Base-by-base conservation (phyloP, 1,140 invertebrate species). In the Drosophila kohkoa region DNA sequence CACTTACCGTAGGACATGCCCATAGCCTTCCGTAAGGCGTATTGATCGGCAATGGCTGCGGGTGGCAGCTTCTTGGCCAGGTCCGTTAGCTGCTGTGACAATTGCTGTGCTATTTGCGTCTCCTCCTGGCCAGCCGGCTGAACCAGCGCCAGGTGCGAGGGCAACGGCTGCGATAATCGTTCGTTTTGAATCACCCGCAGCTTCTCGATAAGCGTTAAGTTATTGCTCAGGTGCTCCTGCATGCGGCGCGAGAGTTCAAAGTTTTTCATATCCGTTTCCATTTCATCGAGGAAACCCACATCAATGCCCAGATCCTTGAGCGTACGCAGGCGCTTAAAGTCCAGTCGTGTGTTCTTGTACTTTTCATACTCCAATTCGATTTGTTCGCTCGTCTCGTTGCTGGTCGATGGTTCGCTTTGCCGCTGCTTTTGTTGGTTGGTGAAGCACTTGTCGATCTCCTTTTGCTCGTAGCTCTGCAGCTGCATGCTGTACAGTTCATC, bases 231-330 rank as follows among this genome's bases (percentile, higher is more conserved):
- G 85, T 95, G 94, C 70, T 94, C 93, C 93, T 96, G 95, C 92
- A 96, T 92, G 77, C 94, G 93, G 43, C 94, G 93, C 71, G 93
- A 93, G 62, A 95, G 93, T 80, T 95, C 94, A 35, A 79, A 89
- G 32, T 90, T 82, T 77, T 94, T 94, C 55, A 94, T 75, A 25
- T 94, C 93, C 5, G 93, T 90, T 65, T 94, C 94, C 92, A 98
- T 94, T 51, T 94, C 94, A 68, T 96, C 95, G 15, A 98, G 93
- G 92, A 98, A 98, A 30, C 95, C 95, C 1, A 96, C 94, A 92
- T 99, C 97, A 67, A 99, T 96, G 41, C 98, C 98, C 55, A 98
- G 77, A 48, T 97, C 96, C 20, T 95, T 93, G 1, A 98, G 93
- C 0, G 95, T 94, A 60, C 95, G 95, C 35, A 98, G 92, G 43